A percentile compares a stretch with the other conserved stretches of the same genome.
These are phyloP conservation scores for Mobula hypostoma DNA, from an alignment of 2,113 vertebrate species.

Conservation along the genomic window DNA sequence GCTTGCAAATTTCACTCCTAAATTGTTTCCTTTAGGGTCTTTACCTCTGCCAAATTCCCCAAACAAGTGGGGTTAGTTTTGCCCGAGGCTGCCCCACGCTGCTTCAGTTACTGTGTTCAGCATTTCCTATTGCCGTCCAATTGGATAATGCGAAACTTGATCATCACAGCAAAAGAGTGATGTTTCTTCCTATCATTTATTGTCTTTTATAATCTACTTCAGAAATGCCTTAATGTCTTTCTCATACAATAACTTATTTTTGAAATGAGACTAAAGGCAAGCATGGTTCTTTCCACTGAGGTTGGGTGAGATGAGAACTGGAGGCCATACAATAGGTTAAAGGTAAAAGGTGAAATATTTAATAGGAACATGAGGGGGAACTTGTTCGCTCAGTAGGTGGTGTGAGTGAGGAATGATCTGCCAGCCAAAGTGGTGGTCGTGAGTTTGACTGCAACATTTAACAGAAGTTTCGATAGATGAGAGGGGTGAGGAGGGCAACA, in stretches of 20 bases:
- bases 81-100: background rate
- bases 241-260: background rate
- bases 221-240: background rate
- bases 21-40: background rate
- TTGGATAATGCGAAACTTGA: background rate
- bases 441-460: too few relatives aligned
- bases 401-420: too few relatives aligned
- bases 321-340: too few relatives aligned
- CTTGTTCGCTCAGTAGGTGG: too few relatives aligned
- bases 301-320: too few relatives aligned
- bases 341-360: too few relatives aligned
- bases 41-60: background rate
- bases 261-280: too few relatives aligned
- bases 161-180: background rate
- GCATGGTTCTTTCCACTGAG: too few relatives aligned
- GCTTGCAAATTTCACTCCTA: slow-evolving; percentile 7
- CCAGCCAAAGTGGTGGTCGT: too few relatives aligned
- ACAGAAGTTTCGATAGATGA: too few relatives aligned
- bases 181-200: background rate
- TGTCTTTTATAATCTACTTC: background rate
- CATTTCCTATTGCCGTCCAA: background rate
- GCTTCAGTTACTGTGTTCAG: background rate
- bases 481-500: too few relatives aligned
- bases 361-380: too few relatives aligned
- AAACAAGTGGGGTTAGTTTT: background rate